Evolutionary conservation across 1,140 invertebrate species (phyloP).

Genomic region (Listronotus oregonensis): DNA sequence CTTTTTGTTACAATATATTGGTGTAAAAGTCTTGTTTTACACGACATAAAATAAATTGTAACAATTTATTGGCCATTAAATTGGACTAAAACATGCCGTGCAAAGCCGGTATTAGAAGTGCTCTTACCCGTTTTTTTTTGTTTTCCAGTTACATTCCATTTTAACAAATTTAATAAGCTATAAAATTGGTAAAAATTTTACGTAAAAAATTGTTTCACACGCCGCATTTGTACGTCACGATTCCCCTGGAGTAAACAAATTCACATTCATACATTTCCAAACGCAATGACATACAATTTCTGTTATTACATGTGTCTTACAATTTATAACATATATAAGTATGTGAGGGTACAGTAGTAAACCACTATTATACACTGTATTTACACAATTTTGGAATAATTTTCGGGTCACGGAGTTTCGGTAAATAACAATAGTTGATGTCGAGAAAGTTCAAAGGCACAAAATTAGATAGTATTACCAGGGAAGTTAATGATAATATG

Average conservation of each 20-base stretch:
- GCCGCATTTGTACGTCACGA: constrained; percentile 1
- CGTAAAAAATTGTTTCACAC: constrained; percentile 6
- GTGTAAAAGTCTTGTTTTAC: too few species aligned
- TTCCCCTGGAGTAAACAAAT: constrained; percentile 14
- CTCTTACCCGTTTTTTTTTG: too few species aligned
- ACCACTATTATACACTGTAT: constrained; percentile 6
- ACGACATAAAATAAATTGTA: too few species aligned
- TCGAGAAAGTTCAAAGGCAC: constrained; percentile 19
- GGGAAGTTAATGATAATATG: constrained; percentile 18
- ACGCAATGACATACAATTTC: constrained; percentile 7
- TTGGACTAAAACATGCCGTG: too few species aligned
- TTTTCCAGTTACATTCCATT: too few species aligned
- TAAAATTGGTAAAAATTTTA: too few species aligned
- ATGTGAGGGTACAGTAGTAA: neutral
- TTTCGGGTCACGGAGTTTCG: constrained; percentile 15
- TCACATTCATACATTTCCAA: constrained; percentile 15
- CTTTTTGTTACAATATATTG: too few species aligned
- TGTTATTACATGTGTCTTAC: constrained; percentile 19
- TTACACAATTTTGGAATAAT: constrained; percentile 20
- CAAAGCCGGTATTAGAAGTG: too few species aligned
- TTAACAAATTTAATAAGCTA: too few species aligned
- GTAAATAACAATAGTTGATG: constrained; percentile 20
- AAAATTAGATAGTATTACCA: constrained; percentile 19
- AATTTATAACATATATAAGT: constrained; percentile 6
- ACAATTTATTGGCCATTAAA: too few species aligned